Percentiles rank a stretch among this genome's conserved stretches.
These are phyloP conservation scores for Carterocephalus palaemon DNA, from an alignment of 2,888 invertebrate genomes.

Conservation along the genomic window DNA sequence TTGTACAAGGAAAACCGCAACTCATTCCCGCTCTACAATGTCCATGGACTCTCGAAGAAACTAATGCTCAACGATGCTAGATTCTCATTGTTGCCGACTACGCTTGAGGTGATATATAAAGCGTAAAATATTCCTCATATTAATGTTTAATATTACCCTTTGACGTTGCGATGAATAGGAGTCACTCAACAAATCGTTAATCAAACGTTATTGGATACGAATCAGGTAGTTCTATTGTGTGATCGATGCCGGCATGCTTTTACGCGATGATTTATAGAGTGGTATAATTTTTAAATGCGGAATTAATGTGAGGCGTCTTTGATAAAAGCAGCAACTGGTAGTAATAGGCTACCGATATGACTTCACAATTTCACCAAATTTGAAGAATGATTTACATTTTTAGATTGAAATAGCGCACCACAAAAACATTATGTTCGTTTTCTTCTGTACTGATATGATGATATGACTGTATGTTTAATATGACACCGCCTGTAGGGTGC, in stretches of 20 bases:
- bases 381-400: too few relatives aligned
- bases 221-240: constrained; percentile 76
- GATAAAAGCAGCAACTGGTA: constrained; percentile 39
- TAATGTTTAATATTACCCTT: constrained; percentile 75
- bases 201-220: constrained; percentile 70
- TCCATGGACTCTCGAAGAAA: not conserved
- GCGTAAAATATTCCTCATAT: constrained; percentile 68
- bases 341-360: constrained; percentile 45
- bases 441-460: too few relatives aligned
- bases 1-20: constrained; percentile 31
- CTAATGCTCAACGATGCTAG: constrained; percentile 28
- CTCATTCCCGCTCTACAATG: constrained; percentile 28
- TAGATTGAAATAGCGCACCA: too few relatives aligned
- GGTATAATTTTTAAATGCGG: constrained; percentile 58
- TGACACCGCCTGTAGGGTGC: too few relatives aligned
- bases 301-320: constrained; percentile 49
- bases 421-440: too few relatives aligned
- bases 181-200: constrained; percentile 78
- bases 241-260: constrained; percentile 62
- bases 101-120: constrained; percentile 56
- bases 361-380: too few relatives aligned
- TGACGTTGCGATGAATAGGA: constrained; percentile 69
- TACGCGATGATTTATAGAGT: constrained; percentile 64
- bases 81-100: constrained; percentile 28
- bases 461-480: too few relatives aligned